Conservation (phyloP, 2,888 invertebrate species). For the Trichopria drosophilae region DNA sequence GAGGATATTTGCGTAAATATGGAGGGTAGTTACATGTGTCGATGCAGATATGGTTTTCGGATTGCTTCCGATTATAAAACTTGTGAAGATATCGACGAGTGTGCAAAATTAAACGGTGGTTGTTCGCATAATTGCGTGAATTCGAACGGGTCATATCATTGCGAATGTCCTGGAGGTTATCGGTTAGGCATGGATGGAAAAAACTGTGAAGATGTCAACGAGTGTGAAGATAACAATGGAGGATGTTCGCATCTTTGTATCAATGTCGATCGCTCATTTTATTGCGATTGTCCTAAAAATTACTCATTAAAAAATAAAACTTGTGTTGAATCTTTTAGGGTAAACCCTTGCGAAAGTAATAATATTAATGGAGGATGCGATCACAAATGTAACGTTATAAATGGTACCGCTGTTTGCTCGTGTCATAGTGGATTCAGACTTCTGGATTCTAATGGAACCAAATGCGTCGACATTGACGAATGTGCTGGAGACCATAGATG, state of each 20-base stretch:
- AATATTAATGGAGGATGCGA: slow-evolving; percentile 58
- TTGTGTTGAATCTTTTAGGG: slow-evolving; percentile 36
- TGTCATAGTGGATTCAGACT: slow-evolving; percentile 57
- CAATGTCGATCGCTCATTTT: slow-evolving; percentile 59
- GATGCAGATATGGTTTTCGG: slow-evolving; percentile 62
- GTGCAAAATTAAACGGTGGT: slow-evolving; percentile 52
- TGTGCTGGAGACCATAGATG: slow-evolving; percentile 55
- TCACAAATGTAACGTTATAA: slow-evolving; percentile 47
- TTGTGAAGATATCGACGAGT: slow-evolving; percentile 40
- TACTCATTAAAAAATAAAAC: slow-evolving; percentile 41
- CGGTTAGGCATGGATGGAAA: slow-evolving; percentile 51
- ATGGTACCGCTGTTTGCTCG: slow-evolving; percentile 42
- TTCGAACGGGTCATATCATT: slow-evolving; percentile 36
- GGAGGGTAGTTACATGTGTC: slow-evolving; percentile 63
- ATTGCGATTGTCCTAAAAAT: slow-evolving; percentile 58
- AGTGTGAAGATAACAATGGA: slow-evolving; percentile 51
- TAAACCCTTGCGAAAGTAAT: slow-evolving; percentile 40
- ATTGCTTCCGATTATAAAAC: slow-evolving; percentile 38
- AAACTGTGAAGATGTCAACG: slow-evolving; percentile 57
- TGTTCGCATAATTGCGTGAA: slow-evolving; percentile 54
- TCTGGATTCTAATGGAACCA: slow-evolving; percentile 37
- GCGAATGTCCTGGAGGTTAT: slow-evolving; percentile 56
- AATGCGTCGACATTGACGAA: slow-evolving; percentile 58
- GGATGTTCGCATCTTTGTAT: slow-evolving; percentile 62
- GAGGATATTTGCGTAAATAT: slow-evolving; percentile 60